phyloP scores from a whole-genome alignment of 2,797 vertebrate species.

The Carcharodon carcharias region DNA sequence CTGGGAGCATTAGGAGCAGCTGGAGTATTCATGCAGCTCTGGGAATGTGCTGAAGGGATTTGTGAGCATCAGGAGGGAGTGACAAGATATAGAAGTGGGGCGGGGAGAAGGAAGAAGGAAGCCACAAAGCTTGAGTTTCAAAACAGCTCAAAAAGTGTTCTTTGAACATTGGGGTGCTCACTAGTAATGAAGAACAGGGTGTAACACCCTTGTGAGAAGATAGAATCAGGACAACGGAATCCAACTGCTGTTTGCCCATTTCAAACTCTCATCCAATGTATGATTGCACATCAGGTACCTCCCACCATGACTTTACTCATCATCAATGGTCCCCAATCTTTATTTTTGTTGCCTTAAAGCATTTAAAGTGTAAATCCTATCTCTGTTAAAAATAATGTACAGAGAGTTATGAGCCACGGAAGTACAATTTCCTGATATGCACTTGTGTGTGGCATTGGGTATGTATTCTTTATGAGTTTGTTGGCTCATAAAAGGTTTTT shows the following conservation, averaged over 20 bases:
- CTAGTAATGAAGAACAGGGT: too few relatives aligned
- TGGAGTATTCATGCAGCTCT: neutral
- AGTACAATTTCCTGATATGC: neutral
- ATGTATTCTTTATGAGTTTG: neutral
- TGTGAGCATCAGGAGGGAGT: neutral
- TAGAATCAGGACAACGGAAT: too few relatives aligned
- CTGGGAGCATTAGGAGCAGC: neutral
- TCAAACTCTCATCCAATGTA: neutral
- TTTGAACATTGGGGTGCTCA: neutral
- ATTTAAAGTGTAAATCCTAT: neutral
- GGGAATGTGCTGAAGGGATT: neutral
- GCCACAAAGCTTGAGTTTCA: neutral
- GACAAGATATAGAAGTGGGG: neutral
- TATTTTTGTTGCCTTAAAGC: neutral
- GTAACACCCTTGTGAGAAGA: too few relatives aligned
- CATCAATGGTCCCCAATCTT: neutral
- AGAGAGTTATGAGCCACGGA: neutral
- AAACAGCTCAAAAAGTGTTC: neutral
- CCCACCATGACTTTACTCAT: neutral
- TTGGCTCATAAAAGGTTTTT: neutral
- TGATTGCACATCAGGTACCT: neutral
- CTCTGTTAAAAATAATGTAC: neutral
- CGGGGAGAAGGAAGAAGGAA: neutral
- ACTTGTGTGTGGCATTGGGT: neutral
- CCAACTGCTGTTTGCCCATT: neutral